These are phyloP conservation scores for Andrena minutula DNA, from an alignment of 2,888 invertebrate species.

Conservation along the genomic window DNA sequence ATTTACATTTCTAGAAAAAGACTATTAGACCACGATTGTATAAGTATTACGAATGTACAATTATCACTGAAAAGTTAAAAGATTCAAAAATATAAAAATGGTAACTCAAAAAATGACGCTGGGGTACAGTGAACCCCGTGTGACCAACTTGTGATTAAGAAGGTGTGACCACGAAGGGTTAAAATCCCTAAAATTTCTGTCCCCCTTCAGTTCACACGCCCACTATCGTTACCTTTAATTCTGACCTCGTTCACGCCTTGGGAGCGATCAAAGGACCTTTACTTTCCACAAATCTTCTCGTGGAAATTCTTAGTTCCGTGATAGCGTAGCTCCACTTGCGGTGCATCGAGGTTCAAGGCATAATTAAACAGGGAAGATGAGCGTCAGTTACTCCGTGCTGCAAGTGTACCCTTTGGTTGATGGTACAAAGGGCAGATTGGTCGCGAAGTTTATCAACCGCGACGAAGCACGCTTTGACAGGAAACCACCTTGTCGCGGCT, in stretches of 20 bases:
- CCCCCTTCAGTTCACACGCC: conserved; percentile 11
- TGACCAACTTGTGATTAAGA: too few relatives aligned
- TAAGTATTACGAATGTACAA: too few relatives aligned
- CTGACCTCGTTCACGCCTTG: background rate
- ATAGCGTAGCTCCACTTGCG: background rate
- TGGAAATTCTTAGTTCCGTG: background rate
- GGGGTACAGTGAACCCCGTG: too few relatives aligned
- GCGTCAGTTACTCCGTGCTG: background rate
- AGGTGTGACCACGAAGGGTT: too few relatives aligned
- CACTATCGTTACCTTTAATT: conserved; percentile 22
- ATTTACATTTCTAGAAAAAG: too few relatives aligned
- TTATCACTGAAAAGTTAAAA: too few relatives aligned
- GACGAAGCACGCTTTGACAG: conserved; percentile 14
- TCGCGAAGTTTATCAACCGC: conserved; percentile 9
- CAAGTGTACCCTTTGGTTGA: background rate
- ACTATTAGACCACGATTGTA: too few relatives aligned
- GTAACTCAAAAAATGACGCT: too few relatives aligned
- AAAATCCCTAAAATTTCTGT: conserved; percentile 59
- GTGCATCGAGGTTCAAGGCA: background rate
- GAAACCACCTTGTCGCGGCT: conserved; percentile 4
- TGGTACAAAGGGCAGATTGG: conserved; percentile 11
- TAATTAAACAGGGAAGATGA: background rate
- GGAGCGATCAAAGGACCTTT: conserved; percentile 17
- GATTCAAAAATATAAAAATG: too few relatives aligned
- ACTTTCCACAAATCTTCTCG: background rate